These are phyloP conservation scores for Caradrina kadenii DNA, from an alignment of 2,888 invertebrate genomes.

Conservation along the genomic window DNA sequence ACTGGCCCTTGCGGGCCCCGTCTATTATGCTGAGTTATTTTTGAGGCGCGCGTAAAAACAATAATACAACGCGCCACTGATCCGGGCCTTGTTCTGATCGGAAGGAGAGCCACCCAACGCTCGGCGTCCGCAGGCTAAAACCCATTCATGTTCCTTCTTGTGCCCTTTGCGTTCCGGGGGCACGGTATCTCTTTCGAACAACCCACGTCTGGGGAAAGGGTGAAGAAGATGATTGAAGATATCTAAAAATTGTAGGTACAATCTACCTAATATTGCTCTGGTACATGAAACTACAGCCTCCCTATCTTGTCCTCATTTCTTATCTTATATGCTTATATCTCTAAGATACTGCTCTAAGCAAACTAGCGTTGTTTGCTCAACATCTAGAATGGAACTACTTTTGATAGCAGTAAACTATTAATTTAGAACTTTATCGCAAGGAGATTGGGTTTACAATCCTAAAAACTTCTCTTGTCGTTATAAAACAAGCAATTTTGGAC, in stretches of 20 bases:
- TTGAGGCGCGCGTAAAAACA: no score
- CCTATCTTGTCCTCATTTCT: conserved; percentile 63
- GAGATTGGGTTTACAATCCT: accelerated
- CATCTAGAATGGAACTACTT: conserved; percentile 45
- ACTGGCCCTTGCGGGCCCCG: no score
- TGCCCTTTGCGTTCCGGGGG: no score
- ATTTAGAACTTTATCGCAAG: conserved; percentile 21
- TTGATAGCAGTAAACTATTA: conserved; percentile 11
- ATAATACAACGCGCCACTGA: no score
- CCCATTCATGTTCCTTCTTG: no score
- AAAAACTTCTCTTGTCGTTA: accelerated
- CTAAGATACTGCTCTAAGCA: conserved; percentile 63
- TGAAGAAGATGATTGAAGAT: no score
- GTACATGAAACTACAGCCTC: conserved; percentile 38
- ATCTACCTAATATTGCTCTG: conserved; percentile 13
- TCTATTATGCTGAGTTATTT: no score
- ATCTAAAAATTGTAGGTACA: neutral
- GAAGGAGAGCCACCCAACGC: no score
- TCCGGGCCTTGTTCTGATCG: no score
- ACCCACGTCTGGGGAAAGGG: no score
- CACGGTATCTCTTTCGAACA: no score
- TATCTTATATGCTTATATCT: conserved; percentile 65
- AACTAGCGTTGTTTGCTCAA: conserved; percentile 56
- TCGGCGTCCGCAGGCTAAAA: no score
- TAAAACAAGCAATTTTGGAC: neutral